phyloP scores from a whole-genome alignment of 2,888 invertebrate species.

The Lochmaea crataegi region DNA sequence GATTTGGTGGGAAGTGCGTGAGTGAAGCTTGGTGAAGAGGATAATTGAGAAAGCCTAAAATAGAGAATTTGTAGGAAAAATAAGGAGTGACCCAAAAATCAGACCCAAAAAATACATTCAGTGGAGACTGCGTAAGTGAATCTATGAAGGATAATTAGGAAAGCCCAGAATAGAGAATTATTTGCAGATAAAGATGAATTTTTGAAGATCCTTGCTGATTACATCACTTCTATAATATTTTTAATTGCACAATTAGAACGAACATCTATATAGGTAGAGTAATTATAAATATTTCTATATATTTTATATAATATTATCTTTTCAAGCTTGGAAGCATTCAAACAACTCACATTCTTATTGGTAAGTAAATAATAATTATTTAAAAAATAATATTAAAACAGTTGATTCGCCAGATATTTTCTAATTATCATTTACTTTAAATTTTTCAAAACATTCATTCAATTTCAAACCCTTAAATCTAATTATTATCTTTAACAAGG shows the following conservation, averaged over 20 bases:
- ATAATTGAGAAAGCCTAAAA: too few species aligned
- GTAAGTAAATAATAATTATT: not conserved
- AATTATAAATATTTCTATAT: not conserved
- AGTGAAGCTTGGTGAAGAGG: too few species aligned
- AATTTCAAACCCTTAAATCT: constrained; percentile 11
- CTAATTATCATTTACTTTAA: not conserved
- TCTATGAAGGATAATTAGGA: too few species aligned
- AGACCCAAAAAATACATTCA: too few species aligned
- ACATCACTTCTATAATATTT: not conserved
- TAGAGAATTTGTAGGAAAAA: too few species aligned
- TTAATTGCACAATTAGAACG: constrained; percentile 13
- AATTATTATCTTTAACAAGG: constrained; percentile 60
- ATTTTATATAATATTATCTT: not conserved
- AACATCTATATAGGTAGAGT: constrained; percentile 2
- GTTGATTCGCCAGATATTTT: not conserved
- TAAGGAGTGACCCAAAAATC: too few species aligned
- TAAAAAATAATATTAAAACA: not conserved
- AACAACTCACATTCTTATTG: not conserved
- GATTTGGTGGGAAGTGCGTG: too few species aligned
- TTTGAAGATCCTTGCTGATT: not conserved
- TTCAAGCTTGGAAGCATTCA: not conserved
- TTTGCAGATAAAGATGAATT: too few species aligned
- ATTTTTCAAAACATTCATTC: not conserved
- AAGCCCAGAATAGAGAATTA: not conserved
- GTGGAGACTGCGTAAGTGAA: too few species aligned